Percentiles rank a stretch among this genome's conserved stretches.
These are phyloP conservation scores for Eulithis testata DNA, from an alignment of 2,888 invertebrate species.

Conservation along the genomic window DNA sequence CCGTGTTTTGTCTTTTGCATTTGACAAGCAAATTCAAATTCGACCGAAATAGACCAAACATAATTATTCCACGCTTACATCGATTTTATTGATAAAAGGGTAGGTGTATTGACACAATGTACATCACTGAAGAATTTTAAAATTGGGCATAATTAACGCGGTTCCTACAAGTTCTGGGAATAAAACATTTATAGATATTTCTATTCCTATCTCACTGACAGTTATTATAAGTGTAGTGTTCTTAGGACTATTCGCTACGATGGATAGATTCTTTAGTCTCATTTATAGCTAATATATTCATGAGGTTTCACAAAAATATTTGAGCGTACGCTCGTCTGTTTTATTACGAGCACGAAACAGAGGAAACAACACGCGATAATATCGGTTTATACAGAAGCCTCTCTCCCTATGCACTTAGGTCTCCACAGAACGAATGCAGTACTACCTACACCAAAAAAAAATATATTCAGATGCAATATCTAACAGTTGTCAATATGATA, in stretches of 20 bases:
- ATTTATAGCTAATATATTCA: conserved; percentile 85
- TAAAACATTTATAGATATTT: conserved; percentile 1
- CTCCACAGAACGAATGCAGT: conserved; percentile 35
- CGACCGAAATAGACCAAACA: too few species aligned
- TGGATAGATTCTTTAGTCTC: conserved; percentile 81
- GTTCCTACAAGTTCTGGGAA: not conserved
- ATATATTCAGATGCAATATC: conserved; percentile 11
- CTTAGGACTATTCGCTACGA: conserved; percentile 48
- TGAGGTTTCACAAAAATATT: conserved; percentile 82
- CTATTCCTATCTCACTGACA: conserved; percentile 1
- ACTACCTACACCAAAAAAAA: conserved; percentile 6
- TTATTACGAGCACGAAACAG: conserved; percentile 66
- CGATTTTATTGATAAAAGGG: too few species aligned
- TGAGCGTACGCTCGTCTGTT: conserved; percentile 67
- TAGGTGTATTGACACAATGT: too few species aligned
- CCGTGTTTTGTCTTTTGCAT: too few species aligned
- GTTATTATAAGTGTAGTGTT: conserved; percentile 30
- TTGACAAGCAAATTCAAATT: too few species aligned
- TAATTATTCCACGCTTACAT: too few species aligned
- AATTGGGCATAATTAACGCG: not conserved
- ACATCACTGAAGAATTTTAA: too few species aligned
- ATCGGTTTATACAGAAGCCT: conserved; percentile 55
- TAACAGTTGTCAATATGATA: not conserved
- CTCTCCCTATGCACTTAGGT: conserved; percentile 47
- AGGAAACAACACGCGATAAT: conserved; percentile 59